Base-by-base conservation (phyloP, 92 coral and sea anemone species). In the Siderastrea siderea region DNA sequence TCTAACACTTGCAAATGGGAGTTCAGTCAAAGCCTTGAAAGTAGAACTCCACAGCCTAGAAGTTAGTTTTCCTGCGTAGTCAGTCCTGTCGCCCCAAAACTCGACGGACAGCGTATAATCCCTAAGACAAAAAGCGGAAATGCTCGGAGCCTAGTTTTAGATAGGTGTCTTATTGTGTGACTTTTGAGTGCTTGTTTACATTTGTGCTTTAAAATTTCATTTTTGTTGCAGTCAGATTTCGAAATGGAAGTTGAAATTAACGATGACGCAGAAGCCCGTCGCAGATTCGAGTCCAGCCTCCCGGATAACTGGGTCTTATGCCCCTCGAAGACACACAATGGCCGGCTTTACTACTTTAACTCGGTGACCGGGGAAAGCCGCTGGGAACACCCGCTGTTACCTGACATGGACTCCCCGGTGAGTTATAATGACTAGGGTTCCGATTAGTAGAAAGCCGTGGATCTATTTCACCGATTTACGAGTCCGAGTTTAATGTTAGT, bases 241-340 rank as follows among this genome's bases (percentile, higher is more conserved):
- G 87, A 84, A 74, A 84, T 84, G 87, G 87, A 84, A 62, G 87
- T 84, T 72, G 87, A 84, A 62, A 47, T 72, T 15, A 84, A 74
- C 87, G 63, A 62, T 51, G 79, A 72, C 44, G 16, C 11, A 45
- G 79, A 72, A 10, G 80, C 87, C 5, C 81, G 80, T 60, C 87
- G 48, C 26, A 74, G 74, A 54, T 95, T 95, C 76, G 93, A 91
- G 65, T 93, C 94, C 68, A 89, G 86, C 83, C 94, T 95, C 17
- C 98, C 98, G 49, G 93, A 88, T 15, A 94, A 95, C n/a, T 95
- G 98, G 98, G 81, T 91, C 3, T 82, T 93, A 74, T 93, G 96
- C 77, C 84, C 96, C 65, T 95, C 98, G 19, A 93, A 84, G 68
- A 91, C 87, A 61, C 98, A 95, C 83, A 86, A 65, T 0, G 95